Evolutionary conservation across 1,140 invertebrate species (phyloP), one percentile per base, ranked within the genome.

Genomic region (Zeugodacus cucurbitae): DNA sequence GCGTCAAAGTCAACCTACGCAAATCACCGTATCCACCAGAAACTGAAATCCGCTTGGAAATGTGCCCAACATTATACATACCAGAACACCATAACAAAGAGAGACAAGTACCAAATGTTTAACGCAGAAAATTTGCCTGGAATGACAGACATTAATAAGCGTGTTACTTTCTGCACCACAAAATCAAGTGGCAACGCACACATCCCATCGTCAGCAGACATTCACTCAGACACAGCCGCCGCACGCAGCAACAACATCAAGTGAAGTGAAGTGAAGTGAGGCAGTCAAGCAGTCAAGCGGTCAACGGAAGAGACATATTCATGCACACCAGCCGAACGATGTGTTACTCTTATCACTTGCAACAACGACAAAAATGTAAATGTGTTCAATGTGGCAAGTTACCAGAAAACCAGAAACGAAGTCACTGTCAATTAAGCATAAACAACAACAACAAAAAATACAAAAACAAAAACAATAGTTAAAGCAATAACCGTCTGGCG

Each of bases 311-410:
- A 74, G 8, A 74, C 70, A 74, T 41, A 67, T 59, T 2, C 64
- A 70, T 11, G 14, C 64, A 37, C 64, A 70, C 26, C 32, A 34
- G 11, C n/a, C 14, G 6, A 70, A 70, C 32, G 37, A 74, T n/a
- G 70, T 74, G 70, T 74, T 74, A 74, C 37, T 74, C 70, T 74
- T 74, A 74, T 74, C 70, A 74, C 70, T 74, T 74, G 70, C 37
- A 74, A 74, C 34, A 74, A 74, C 34, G 70, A 74, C 70, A 74
- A 74, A 74, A 74, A 74, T 74, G 70, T 74, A 74, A 74, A 74
- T 74, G 70, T 74, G 70, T 74, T 74, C 32, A 37, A 74, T 74
- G 70, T 44, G 70, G 70, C 70, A 74, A 74, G 32, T 34, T 74
- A 37, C 34, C 34, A 34, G n/a, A 74, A 41, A 74, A 74, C 70